Base-by-base conservation (phyloP, 2,113 vertebrate genomes). In the Holacanthus passer region DNA sequence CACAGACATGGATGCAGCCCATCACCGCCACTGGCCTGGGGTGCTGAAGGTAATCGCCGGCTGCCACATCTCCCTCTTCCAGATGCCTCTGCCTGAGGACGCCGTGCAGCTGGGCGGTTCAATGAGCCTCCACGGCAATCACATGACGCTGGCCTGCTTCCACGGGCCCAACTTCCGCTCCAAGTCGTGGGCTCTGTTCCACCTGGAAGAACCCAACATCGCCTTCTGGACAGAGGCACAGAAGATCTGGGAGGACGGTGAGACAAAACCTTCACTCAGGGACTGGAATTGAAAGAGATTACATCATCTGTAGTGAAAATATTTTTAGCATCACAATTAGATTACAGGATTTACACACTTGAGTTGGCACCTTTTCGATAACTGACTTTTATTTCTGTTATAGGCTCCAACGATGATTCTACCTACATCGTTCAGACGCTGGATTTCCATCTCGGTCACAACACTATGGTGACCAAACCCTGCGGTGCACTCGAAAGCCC, bases 151-250 rank as follows among this genome's bases (percentile, higher is more conserved):
- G 83, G 98, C 98, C 87, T 99, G 97, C 94, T 99, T 99, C 87
- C 98, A 99, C 39, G 98, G 98, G 20, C 98, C 98, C 35, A 99
- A 99, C 91, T 99, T 99, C 90, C 97, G 98, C 73, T 98, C 98
- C 90, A 99, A 99, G 92, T 99, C 97, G 0, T 99, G 98, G 98
- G 98, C 98, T 27, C 93, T 99, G 59, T 99, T 99, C 94, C 98
- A 99, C 89, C 95, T 99, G 82, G 98, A 99, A 90, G 98, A 99
- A 91, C 98, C 98, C 84, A 99, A 99, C 93, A 99, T 99, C 83
- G 97, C 98, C 31, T 99, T 99, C 94, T 99, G 97, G 97, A 99
- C 98, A 0, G 98, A 99, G 95, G 98, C 98, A 7, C 98, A 99
- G 94, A 99, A 99, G 94, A 97, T 99, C 89, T 97, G 95, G 96